Conservation (phyloP, 2,888 invertebrate species). For the Portevinia maculata region DNA sequence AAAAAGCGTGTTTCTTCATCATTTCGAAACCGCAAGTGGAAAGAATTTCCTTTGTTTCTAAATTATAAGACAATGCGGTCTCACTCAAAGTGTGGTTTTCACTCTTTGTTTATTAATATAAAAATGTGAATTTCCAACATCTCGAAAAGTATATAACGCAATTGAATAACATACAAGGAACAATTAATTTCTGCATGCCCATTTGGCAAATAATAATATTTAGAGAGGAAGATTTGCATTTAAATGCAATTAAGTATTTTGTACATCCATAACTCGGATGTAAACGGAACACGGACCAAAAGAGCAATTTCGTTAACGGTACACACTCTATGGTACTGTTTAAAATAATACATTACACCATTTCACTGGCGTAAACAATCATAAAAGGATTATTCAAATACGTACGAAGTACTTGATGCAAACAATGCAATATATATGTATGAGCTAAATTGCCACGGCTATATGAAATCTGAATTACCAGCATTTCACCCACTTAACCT, state of each 20-base stretch:
- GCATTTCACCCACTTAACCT: constrained; percentile 41
- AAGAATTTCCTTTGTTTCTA: too few relatives aligned
- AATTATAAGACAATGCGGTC: too few relatives aligned
- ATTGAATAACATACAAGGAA: not conserved
- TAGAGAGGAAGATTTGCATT: constrained; percentile 37
- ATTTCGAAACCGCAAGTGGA: too few relatives aligned
- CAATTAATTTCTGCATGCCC: constrained; percentile 26
- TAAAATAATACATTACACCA: constrained; percentile 45
- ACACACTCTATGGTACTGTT: constrained; percentile 20
- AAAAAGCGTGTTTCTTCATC: too few relatives aligned
- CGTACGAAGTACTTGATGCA: constrained; percentile 51
- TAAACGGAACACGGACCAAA: constrained; percentile 1
- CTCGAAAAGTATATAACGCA: too few relatives aligned
- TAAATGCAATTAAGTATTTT: constrained; percentile 58
- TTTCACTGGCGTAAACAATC: constrained; percentile 38
- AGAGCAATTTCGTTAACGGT: constrained; percentile 24
- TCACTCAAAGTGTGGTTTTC: too few relatives aligned
- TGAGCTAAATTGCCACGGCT: constrained; percentile 31
- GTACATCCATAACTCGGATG: constrained; percentile 11
- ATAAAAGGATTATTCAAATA: constrained; percentile 66
- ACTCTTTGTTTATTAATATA: not conserved
- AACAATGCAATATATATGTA: constrained; percentile 50
- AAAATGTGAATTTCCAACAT: too few relatives aligned
- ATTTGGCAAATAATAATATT: constrained; percentile 51
- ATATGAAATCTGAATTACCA: constrained; percentile 41